A percentile compares a stretch with the other conserved stretches of the same genome.
Conservation (phyloP, 2,888 invertebrate species). For the Cheilosia vernalis region DNA sequence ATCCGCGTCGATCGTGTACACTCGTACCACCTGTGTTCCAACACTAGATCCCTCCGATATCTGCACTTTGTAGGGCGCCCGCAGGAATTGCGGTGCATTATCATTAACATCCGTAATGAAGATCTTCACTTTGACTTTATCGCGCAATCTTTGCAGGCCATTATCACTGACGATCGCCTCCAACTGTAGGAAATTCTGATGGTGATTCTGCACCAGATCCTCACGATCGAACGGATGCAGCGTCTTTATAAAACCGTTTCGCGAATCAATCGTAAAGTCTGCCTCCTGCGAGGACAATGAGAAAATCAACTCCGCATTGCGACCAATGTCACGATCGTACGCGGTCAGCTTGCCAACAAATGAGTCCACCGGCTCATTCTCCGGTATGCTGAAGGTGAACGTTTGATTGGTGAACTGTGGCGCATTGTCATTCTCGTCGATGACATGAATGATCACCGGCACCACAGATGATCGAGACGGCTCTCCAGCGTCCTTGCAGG, state of each 20-base stretch:
- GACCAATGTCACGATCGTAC: slow-evolving; percentile 94
- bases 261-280: slow-evolving; percentile 94
- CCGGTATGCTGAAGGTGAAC: slow-evolving; percentile 94
- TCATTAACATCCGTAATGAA: slow-evolving; percentile 96
- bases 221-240: slow-evolving; percentile 95
- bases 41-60: slow-evolving; percentile 93
- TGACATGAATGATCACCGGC: slow-evolving; percentile 95
- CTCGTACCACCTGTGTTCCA: slow-evolving; percentile 92
- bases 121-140: slow-evolving; percentile 94
- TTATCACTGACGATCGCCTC: slow-evolving; percentile 95
- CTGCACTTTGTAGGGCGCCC: slow-evolving; percentile 93
- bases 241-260: slow-evolving; percentile 95
- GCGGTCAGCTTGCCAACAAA: slow-evolving; percentile 97
- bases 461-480: slow-evolving; percentile 92
- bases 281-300: slow-evolving; percentile 89
- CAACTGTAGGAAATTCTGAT: slow-evolving; percentile 90
- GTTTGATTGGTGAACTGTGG: slow-evolving; percentile 96
- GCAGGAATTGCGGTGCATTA: slow-evolving; percentile 92
- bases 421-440: slow-evolving; percentile 98
- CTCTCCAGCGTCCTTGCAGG: slow-evolving; percentile 91
- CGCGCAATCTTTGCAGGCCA: slow-evolving; percentile 89
- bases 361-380: slow-evolving; percentile 94
- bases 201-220: slow-evolving; percentile 87
- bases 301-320: slow-evolving; percentile 95
- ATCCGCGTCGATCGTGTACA: slow-evolving; percentile 94